These are phyloP conservation scores for Piscicola geometra DNA, from an alignment of 2,888 invertebrate genomes.

Conservation along the genomic window DNA sequence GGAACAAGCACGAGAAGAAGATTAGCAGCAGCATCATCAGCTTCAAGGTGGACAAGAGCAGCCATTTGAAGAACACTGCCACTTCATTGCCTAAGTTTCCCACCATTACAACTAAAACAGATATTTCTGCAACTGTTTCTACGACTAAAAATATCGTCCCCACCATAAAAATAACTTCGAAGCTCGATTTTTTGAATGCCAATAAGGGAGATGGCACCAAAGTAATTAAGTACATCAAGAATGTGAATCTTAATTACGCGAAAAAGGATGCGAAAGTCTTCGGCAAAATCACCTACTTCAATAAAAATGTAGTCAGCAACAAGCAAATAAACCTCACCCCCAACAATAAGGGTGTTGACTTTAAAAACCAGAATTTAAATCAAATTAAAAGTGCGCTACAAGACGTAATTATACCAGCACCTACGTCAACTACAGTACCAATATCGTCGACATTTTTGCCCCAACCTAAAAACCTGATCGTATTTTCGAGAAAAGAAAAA, in stretches of 20 bases:
- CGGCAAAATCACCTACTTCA: background rate
- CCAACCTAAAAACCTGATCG: background rate
- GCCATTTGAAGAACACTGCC: too few species aligned
- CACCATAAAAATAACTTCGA: too few species aligned
- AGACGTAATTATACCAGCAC: background rate
- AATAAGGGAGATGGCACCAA: background rate
- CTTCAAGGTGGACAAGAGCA: too few species aligned
- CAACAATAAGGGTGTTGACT: background rate
- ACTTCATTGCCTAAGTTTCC: too few species aligned
- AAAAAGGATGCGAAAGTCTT: background rate
- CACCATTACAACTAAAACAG: too few species aligned
- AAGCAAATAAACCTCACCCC: background rate
- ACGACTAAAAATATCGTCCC: too few species aligned
- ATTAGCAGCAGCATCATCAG: too few species aligned
- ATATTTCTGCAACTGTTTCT: too few species aligned
- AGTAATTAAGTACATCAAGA: slow-evolving; percentile 10
- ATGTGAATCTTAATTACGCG: background rate
- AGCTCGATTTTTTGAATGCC: too few species aligned
- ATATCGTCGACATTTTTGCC: background rate
- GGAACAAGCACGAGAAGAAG: too few species aligned
- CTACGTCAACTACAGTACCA: background rate
- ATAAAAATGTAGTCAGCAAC: background rate
- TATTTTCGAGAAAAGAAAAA: background rate
- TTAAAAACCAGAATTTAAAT: background rate
- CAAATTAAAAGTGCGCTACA: background rate